phyloP scores from a whole-genome alignment of 2,888 invertebrate species.

The Calephelis perditalis region DNA sequence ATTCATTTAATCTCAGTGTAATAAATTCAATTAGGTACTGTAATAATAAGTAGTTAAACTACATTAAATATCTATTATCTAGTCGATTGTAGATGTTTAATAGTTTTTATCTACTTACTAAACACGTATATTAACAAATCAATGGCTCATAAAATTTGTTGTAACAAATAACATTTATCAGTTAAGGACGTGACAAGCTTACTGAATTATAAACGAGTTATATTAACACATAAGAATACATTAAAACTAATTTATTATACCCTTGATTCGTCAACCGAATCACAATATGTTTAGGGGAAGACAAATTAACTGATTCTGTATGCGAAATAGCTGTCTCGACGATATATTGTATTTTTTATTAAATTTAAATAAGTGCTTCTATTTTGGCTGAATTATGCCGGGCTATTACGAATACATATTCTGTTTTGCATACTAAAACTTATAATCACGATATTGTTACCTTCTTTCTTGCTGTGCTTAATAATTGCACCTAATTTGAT shows the following conservation, averaged over 20 bases:
- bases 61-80: no score
- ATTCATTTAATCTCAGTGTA: not conserved
- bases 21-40: no score
- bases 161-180: conserved; percentile 1
- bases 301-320: conserved; percentile 8
- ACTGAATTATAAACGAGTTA: not conserved
- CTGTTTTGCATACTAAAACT: no score
- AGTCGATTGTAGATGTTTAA: not conserved
- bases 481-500: no score
- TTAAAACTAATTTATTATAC: conserved; percentile 3
- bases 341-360: not conserved
- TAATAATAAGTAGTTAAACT: no score
- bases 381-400: no score
- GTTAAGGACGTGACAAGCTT: conserved; percentile 20
- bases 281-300: not conserved
- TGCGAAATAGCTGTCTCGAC: not conserved
- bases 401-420: no score
- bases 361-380: no score
- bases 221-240: conserved; percentile 4
- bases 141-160: conserved; percentile 23
- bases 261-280: not conserved
- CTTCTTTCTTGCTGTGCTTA: no score
- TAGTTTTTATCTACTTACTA: not conserved
- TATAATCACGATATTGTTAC: no score
- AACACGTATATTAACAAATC: conserved; percentile 18